A percentile compares a stretch with the other conserved stretches of the same genome.
phyloP scores from a whole-genome alignment of 2,797 vertebrate genomes.

The Sternarchorhynchus goeldii region DNA sequence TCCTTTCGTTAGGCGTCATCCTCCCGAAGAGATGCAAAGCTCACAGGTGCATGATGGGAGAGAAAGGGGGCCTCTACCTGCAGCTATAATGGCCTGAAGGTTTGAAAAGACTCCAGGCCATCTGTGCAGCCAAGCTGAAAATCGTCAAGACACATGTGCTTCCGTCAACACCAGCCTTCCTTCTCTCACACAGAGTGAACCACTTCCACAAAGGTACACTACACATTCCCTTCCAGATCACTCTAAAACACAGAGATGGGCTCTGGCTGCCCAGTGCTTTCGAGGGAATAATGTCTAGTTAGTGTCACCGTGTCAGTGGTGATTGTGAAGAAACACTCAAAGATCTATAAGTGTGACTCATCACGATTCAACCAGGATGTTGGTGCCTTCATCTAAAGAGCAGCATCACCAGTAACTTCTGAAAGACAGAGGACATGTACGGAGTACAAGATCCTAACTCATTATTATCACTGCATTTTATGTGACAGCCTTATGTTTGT shows the following conservation, averaged over 20 bases:
- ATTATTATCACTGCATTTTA: no score
- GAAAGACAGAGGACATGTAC: no score
- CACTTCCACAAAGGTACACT: neutral
- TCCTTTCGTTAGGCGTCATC: no score
- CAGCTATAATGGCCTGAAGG: neutral
- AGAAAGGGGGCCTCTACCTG: neutral
- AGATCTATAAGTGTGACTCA: neutral
- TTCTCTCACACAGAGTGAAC: neutral
- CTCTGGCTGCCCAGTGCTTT: neutral
- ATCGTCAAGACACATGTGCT: neutral
- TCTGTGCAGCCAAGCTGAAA: neutral
- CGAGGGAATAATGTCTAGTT: neutral
- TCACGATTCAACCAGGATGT: slow-evolving; percentile 4
- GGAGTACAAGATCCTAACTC: no score
- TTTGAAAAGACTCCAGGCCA: slow-evolving; percentile 14
- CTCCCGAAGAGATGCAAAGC: no score
- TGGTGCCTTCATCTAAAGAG: no score
- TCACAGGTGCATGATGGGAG: neutral
- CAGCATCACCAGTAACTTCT: no score
- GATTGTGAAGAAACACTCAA: neutral
- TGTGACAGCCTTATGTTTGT: no score
- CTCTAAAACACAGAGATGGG: neutral
- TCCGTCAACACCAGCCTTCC: neutral
- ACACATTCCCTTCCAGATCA: neutral
- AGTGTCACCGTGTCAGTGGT: neutral